phyloP scores from a whole-genome alignment of 2,797 vertebrate species.

The Gephyroberyx darwinii region DNA sequence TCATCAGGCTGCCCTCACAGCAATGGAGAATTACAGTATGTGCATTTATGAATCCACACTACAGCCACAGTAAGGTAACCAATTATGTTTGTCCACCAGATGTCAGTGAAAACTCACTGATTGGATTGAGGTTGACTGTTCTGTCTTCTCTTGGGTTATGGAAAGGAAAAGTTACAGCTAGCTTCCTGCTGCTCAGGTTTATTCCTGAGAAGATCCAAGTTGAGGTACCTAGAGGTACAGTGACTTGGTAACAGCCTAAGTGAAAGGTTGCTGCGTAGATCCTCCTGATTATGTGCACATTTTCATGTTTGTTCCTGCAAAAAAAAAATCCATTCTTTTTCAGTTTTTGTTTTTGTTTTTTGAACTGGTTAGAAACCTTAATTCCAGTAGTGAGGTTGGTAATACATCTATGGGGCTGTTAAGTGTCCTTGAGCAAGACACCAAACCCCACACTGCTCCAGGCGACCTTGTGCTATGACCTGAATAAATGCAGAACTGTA shows the following conservation, averaged over 20 bases:
- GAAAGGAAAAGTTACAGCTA: background rate
- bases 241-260: background rate
- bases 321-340: too few relatives aligned
- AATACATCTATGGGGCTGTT: too few relatives aligned
- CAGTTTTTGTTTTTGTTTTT: too few relatives aligned
- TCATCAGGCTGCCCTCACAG: background rate
- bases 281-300: too few relatives aligned
- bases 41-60: background rate
- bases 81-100: constrained; percentile 53
- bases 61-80: background rate
- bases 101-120: constrained; percentile 59
- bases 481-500: too few relatives aligned
- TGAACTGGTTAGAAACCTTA: too few relatives aligned
- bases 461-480: too few relatives aligned
- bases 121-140: background rate
- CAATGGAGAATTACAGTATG: too few relatives aligned
- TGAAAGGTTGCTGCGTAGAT: background rate
- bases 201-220: background rate
- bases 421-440: too few relatives aligned
- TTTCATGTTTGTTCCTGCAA: too few relatives aligned
- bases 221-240: background rate
- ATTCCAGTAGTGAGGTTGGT: too few relatives aligned
- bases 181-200: background rate
- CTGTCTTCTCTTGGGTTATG: background rate
- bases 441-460: too few relatives aligned